Evolutionary conservation across 2,888 invertebrate species (phyloP), one percentile per base, ranked within the genome.

Genomic region (Agonopterix heracliana): DNA sequence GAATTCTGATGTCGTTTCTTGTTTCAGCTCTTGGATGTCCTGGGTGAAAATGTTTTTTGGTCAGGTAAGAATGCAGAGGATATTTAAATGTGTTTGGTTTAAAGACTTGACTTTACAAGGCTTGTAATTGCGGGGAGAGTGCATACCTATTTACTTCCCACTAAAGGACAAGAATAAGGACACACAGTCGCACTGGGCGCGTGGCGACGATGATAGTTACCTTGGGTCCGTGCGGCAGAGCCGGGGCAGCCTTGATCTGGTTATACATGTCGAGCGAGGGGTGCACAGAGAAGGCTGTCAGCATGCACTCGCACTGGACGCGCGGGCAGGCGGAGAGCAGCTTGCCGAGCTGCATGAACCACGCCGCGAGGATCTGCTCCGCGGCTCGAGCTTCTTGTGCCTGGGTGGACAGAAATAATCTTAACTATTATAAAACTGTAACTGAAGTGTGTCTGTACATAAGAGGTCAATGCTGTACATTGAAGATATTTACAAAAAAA

Each of bases 201-300:
- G 26, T 26, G 26, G 26, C 26, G 26, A 26, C 26, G 26, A 26
- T 26, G 26, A 26, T 26, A 38, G 38, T 10, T 38, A 38, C 38
- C 38, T 9, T 1, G 38, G 38, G 10, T n/a, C 9, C 38, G 10
- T 3, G 38, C 38, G 38, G 38, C 46, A 46, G 0, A 61, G 60
- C 47, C 3, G 80, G 83, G 50, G 80, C 78, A 1, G 54, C 57
- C 59, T 89, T 82, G 45, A 94, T 90, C 56, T 83, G 77, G 26
- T 90, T 89, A 65, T 91, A 90, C 74, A 91, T 90, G 9, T 78
- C 77, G 36, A 85, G 79, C 7, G 93, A 91, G 3, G 95, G 94
- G 64, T 93, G 91, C 46, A 95, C 81, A 44, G 93, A 93, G 81
- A 95, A 95, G 1, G 94, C 93, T 0, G 95, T 94, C 41, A 95